Evolutionary conservation across 1,140 invertebrate species (phyloP).

Genomic region (Drosophila pseudoananassae): DNA sequence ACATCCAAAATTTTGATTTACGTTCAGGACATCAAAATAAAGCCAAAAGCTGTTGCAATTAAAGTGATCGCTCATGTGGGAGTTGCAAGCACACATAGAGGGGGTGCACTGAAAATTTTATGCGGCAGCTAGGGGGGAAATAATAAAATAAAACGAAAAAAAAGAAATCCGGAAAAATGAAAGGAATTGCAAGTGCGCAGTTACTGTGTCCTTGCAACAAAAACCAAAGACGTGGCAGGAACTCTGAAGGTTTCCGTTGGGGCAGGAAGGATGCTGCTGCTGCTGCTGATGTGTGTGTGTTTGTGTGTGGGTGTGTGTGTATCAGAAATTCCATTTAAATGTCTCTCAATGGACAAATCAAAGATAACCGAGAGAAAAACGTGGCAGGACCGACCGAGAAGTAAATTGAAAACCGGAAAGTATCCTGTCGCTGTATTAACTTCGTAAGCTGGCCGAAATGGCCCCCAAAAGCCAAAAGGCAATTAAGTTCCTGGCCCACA

Average conservation of each 20-base stretch:
- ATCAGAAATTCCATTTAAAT: slow-evolving; percentile 69
- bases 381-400: slow-evolving; percentile 9
- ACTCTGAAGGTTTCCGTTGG: slow-evolving; percentile 57
- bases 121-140: slow-evolving; percentile 33
- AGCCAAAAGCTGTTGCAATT: slow-evolving; percentile 54
- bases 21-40: slow-evolving; percentile 29
- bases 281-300: slow-evolving; percentile 5
- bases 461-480: slow-evolving; percentile 1
- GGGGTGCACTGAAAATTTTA: slow-evolving; percentile 42
- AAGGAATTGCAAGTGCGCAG: slow-evolving; percentile 36
- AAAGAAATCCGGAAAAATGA: background rate
- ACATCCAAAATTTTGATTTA: slow-evolving; percentile 54
- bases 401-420: slow-evolving; percentile 57
- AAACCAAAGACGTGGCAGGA: slow-evolving; percentile 17
- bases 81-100: slow-evolving; percentile 5
- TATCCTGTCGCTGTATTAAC: background rate
- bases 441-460: background rate
- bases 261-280: slow-evolving; percentile 12
- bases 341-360: slow-evolving; percentile 78
- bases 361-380: slow-evolving; percentile 59
- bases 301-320: slow-evolving; percentile 9
- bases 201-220: slow-evolving; percentile 51
- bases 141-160: background rate
- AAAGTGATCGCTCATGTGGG: slow-evolving; percentile 63
- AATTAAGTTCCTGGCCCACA: slow-evolving; percentile 14